Evolutionary conservation across 2,113 vertebrate genomes (phyloP), one percentile per base, ranked within the genome.

Genomic region (Notiomystis cincta): DNA sequence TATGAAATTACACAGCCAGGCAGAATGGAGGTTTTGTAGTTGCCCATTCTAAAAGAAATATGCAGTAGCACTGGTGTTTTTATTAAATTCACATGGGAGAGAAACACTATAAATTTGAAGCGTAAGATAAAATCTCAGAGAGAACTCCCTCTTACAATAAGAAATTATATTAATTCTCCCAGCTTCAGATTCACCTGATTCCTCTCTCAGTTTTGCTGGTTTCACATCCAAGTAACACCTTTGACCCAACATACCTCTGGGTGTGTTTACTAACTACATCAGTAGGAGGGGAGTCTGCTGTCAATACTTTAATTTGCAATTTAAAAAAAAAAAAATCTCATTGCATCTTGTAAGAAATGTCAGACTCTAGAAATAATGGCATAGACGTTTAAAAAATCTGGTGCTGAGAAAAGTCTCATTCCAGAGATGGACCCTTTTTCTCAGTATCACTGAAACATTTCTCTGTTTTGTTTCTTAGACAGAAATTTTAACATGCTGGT

Each of bases 51-150:
- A 23, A 60, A 56, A 38, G 15, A 65, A 81, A 50, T 47, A 21
- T 28, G 9, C 7, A 62, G 7, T 40, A 67, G 1, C 2, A 11
- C 9, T 27, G 5, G 0, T 44, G 9, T 4, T 91, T 79, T 89
- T 70, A 17, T 64, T 40, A 69, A 67, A 87, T 35, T 37, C 22
- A 30, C 6, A 19, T 0, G 6, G 47, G 31, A 72, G 22, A 48
- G 6, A 80, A 57, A 12, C 1, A 17, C 15, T 61, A 21, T 48
- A 71, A 62, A 53, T 33, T n/a, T 5, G 19, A 65, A 61, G 6
- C 2, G 2, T 23, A 35, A 50, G 1, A 18, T 48, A 65, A 1
- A 62, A 58, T 3, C 1, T 45, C 10, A 7, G 40, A n/a, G 8
- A 87, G 9, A 79, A 21, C 14, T 24, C 35, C 20, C 19, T 4